Evolutionary conservation across 2,888 invertebrate species (phyloP).

Genomic region (Dolichopus griseipennis): DNA sequence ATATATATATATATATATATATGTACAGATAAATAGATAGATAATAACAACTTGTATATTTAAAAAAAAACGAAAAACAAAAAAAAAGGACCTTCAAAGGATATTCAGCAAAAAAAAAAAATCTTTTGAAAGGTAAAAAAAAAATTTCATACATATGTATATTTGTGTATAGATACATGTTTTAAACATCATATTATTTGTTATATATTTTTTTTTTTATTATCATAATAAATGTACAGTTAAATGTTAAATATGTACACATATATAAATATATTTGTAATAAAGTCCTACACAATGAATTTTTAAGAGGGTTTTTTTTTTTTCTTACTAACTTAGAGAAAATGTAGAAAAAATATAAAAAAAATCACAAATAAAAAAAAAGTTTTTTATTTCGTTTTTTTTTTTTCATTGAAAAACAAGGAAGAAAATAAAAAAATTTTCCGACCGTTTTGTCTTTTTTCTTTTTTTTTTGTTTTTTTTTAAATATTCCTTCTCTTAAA

Average conservation of each 20-base stretch:
- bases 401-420: not conserved
- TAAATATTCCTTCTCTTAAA: not conserved
- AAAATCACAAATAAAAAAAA: not conserved
- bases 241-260: not conserved
- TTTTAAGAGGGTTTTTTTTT: too few species aligned
- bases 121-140: not conserved
- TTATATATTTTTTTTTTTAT: not conserved
- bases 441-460: not conserved
- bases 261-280: too few species aligned
- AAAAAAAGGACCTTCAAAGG: slow-evolving; percentile 2
- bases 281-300: too few species aligned
- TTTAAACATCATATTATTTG: not conserved
- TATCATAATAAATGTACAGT: not conserved
- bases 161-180: not conserved
- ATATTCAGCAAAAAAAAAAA: not conserved
- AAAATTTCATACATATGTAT: not conserved
- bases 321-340: too few species aligned
- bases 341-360: too few species aligned
- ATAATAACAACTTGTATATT: not conserved
- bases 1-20: too few species aligned
- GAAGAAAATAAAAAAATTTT: not conserved
- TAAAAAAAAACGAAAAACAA: too few species aligned
- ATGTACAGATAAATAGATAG: not conserved
- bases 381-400: not conserved
- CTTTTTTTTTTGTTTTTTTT: not conserved